Evolutionary conservation across 2,113 vertebrate species (phyloP).

Genomic region (Silurus asotus): DNA sequence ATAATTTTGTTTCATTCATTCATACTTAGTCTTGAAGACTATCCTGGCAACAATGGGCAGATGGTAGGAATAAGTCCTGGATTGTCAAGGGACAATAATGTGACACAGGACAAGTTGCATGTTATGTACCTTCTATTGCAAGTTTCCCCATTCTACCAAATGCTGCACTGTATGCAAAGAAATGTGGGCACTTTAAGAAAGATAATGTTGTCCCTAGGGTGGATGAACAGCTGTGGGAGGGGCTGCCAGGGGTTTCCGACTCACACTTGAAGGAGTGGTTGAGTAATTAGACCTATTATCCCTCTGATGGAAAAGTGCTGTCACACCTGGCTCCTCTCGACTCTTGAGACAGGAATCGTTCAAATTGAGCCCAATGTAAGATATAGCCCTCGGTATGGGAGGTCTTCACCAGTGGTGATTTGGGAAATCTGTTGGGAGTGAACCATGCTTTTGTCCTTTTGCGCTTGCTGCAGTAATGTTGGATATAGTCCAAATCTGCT

Average conservation of each 20-base stretch:
- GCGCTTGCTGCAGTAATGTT: constrained; percentile 36
- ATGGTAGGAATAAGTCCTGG: background rate
- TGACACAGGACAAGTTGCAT: background rate
- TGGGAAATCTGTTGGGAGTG: constrained; percentile 19
- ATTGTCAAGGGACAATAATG: background rate
- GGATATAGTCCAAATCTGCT: constrained; percentile 59
- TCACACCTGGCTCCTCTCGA: constrained; percentile 60
- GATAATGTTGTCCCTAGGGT: constrained; percentile 56
- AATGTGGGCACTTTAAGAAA: background rate
- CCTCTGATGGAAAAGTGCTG: constrained; percentile 61
- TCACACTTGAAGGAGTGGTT: constrained; percentile 56
- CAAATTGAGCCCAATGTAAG: constrained; percentile 55
- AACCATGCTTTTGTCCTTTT: constrained; percentile 28
- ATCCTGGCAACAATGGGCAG: background rate
- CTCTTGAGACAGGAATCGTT: constrained; percentile 66
- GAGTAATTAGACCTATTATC: constrained; percentile 67
- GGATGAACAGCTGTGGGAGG: background rate
- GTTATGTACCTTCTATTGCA: background rate
- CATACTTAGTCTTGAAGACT: background rate
- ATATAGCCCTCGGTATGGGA: constrained; percentile 62
- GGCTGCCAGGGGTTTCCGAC: constrained; percentile 45
- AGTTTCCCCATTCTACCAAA: background rate
- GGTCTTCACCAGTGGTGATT: constrained; percentile 54
- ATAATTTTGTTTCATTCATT: background rate
- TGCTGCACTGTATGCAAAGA: background rate